Evolutionary conservation across 2,113 vertebrate genomes (phyloP).

Genomic region (Oriolus oriolus): DNA sequence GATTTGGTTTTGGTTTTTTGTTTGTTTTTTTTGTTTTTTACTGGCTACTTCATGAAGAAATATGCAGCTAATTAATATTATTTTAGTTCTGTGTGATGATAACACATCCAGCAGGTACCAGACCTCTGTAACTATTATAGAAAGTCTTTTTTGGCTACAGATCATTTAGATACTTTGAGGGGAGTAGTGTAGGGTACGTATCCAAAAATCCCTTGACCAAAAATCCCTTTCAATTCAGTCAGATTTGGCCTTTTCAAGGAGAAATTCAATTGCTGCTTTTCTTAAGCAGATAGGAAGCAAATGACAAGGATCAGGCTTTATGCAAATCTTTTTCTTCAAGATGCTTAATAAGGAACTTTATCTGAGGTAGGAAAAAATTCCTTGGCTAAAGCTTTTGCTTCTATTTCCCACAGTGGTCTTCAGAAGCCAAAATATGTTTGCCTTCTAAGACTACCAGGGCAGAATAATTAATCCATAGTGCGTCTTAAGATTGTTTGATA

Average conservation of each 20-base stretch:
- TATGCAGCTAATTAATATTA: not conserved
- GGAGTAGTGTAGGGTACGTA: not conserved
- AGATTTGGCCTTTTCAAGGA: not conserved
- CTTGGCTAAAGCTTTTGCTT: not conserved
- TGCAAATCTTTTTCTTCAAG: not conserved
- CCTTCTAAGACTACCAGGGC: not conserved
- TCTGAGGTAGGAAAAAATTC: not conserved
- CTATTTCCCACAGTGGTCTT: not conserved
- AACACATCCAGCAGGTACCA: not conserved
- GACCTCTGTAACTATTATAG: not conserved
- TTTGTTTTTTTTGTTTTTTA: not conserved
- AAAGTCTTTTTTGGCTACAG: accelerated
- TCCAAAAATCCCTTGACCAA: not conserved
- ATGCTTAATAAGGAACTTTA: not conserved
- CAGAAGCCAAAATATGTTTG: not conserved
- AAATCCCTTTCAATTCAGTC: not conserved
- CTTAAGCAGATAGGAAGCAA: not conserved
- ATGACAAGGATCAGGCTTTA: not conserved
- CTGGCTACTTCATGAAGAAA: not conserved
- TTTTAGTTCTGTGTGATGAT: not conserved
- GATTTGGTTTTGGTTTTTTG: not conserved
- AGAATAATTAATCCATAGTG: not conserved
- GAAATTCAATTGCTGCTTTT: not conserved
- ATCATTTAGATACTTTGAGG: not conserved
- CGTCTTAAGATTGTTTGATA: not conserved